phyloP scores from a whole-genome alignment of 2,888 invertebrate genomes.

The Iphiclides podalirius region DNA sequence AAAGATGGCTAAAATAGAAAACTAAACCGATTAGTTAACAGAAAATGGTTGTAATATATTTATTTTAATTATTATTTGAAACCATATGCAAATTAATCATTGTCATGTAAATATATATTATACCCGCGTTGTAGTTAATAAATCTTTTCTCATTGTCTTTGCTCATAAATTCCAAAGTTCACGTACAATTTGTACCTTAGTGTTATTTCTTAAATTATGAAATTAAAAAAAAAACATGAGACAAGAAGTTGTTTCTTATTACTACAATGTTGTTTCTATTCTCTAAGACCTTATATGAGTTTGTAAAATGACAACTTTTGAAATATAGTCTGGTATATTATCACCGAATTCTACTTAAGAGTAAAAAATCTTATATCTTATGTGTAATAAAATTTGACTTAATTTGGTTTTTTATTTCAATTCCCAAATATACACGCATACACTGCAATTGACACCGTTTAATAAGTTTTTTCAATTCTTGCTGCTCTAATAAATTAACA shows the following conservation, averaged over 20 bases:
- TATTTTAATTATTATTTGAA: slow-evolving; percentile 10
- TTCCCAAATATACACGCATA: not conserved
- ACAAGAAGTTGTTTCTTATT: not conserved
- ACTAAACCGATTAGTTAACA: slow-evolving; percentile 18
- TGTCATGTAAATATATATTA: slow-evolving; percentile 21
- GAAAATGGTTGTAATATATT: slow-evolving; percentile 27
- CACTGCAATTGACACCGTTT: too few species aligned
- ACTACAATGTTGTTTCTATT: slow-evolving; percentile 4
- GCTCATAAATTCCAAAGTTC: slow-evolving; percentile 9
- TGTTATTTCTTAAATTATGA: slow-evolving; percentile 15
- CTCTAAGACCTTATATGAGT: slow-evolving; percentile 4
- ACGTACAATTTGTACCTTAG: slow-evolving; percentile 9
- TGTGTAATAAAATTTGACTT: slow-evolving; percentile 35
- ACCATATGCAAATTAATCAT: slow-evolving; percentile 8
- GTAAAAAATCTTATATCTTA: slow-evolving; percentile 28
- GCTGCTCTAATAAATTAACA: too few species aligned
- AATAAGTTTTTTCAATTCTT: too few species aligned
- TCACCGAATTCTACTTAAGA: slow-evolving; percentile 20
- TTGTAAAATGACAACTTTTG: not conserved
- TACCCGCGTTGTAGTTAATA: slow-evolving; percentile 2
- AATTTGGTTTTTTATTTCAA: slow-evolving; percentile 21
- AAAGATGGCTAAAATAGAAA: slow-evolving; percentile 30
- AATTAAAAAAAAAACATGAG: slow-evolving; percentile 9
- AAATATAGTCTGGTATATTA: slow-evolving; percentile 1
- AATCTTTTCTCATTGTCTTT: slow-evolving; percentile 13